phyloP scores from a whole-genome alignment of 2,113 vertebrate species.

The Microcebus jonahi region DNA sequence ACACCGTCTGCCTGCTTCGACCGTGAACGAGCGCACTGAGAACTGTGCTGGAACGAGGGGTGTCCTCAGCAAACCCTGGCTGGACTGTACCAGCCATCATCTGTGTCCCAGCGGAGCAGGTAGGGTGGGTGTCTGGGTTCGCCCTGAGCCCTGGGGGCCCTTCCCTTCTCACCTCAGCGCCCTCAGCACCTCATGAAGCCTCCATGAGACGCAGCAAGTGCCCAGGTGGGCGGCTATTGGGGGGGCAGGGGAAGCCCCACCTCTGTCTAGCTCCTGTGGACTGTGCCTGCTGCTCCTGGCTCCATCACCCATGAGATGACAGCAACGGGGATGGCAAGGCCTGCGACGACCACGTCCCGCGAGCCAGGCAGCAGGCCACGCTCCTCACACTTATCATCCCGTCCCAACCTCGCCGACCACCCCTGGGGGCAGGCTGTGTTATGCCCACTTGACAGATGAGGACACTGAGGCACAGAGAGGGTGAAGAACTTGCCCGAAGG shows the following conservation, averaged over 20 bases:
- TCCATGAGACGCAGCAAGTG: not conserved
- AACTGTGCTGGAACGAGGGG: not conserved
- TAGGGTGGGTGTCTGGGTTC: not conserved
- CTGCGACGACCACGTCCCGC: not conserved
- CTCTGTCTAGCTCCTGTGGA: not conserved
- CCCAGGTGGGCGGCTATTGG: too few relatives aligned
- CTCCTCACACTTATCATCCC: rapidly evolving
- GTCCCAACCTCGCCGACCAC: not conserved
- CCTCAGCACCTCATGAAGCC: not conserved
- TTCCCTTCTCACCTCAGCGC: not conserved
- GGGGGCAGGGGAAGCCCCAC: too few relatives aligned
- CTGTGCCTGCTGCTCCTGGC: rapidly evolving
- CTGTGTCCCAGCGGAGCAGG: not conserved
- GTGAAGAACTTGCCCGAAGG: not conserved
- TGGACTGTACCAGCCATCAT: not conserved
- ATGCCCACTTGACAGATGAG: not conserved
- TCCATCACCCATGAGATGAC: rapidly evolving
- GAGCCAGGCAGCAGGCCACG: rapidly evolving
- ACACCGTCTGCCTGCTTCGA: rapidly evolving
- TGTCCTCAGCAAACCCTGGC: not conserved
- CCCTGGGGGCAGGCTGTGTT: rapidly evolving
- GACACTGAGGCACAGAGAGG: not conserved
- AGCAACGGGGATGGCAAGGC: rapidly evolving
- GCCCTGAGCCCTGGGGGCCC: rapidly evolving
- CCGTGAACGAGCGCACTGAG: not conserved